Evolutionary conservation across 2,113 vertebrate species (phyloP), one percentile per base, ranked within the genome.

Genomic region (Saguinus imperator): DNA sequence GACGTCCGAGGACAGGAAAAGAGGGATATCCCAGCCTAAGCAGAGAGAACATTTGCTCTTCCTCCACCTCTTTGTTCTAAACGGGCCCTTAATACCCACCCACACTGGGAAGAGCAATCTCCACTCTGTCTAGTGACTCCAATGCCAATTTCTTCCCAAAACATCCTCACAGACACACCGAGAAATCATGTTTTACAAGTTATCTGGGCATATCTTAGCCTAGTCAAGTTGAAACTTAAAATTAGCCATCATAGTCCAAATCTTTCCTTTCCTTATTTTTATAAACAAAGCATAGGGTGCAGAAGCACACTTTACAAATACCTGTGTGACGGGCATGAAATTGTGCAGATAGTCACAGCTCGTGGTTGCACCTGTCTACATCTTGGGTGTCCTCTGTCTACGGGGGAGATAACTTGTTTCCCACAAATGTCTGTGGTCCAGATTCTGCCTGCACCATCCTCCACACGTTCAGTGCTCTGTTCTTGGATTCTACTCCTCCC

Each of bases 331-430:
- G 14, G 43, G 11, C 8, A 1, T 27, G 6, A 25, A 3, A 7
- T 21, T 4, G 17, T 6, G 1, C 18, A 55, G 9, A 43, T 8
- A 48, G 35, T 37, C 72, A 8, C 7, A 48, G 70, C 32, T 21
- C 1, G 3, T 9, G 4, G 1, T 1, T 1, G 52, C 10, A 8
- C 43, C 43, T 1, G 3, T 8, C 14, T 3, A 10, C 55, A 3
- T 17, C 50, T 23, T 0, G 5, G 68, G 45, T 35, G 27, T 18
- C 70, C 48, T 12, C 21, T 11, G 72, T 17, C 50, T 37, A 10
- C 6, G 0, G 8, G 20, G 13, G 23, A 27, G 45, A 20, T 23
- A 6, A 1, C 14, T 27, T 18, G 14, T 29, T 80, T 57, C 73
- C 21, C 37, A 25, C 2, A 4, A 2, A 11, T 12, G 1, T 52